phyloP scores from a whole-genome alignment of 1,140 invertebrate genomes.

The Ganaspis sp. region DNA sequence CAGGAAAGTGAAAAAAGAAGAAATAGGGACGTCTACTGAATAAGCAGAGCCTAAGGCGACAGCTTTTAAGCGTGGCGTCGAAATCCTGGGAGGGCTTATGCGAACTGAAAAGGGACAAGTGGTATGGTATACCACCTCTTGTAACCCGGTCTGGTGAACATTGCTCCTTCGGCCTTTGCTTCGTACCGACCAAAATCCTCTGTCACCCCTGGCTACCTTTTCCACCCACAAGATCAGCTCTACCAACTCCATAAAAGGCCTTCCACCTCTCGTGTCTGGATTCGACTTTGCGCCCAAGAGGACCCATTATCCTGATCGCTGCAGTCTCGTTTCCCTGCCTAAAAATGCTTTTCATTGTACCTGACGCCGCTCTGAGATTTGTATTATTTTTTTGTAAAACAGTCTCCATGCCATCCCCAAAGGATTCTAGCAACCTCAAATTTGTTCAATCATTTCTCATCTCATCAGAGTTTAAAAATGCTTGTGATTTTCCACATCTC shows the following conservation, averaged over 20 bases:
- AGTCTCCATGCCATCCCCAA: background rate
- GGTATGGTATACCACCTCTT: slow-evolving; percentile 26
- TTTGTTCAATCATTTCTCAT: background rate
- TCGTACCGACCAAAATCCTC: slow-evolving; percentile 16
- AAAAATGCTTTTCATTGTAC: slow-evolving; percentile 29
- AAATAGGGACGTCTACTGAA: slow-evolving; percentile 21
- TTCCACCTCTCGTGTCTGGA: slow-evolving; percentile 8
- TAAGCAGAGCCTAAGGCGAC: slow-evolving; percentile 25
- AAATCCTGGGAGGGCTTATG: slow-evolving; percentile 11
- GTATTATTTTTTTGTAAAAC: background rate
- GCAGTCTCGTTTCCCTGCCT: slow-evolving; percentile 20
- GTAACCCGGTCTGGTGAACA: slow-evolving; percentile 28
- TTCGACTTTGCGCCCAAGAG: background rate
- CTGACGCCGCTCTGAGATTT: background rate
- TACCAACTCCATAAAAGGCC: background rate
- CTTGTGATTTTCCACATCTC: background rate
- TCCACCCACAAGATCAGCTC: slow-evolving; percentile 19
- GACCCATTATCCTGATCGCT: slow-evolving; percentile 25
- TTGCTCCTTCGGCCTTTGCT: slow-evolving; percentile 23
- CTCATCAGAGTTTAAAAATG: background rate
- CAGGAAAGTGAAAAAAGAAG: background rate
- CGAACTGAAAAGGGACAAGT: slow-evolving; percentile 21
- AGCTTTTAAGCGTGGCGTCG: slow-evolving; percentile 17
- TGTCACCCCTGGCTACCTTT: slow-evolving; percentile 10
- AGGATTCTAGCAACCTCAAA: slow-evolving; percentile 1